Evolutionary conservation across 2,113 vertebrate species (phyloP).

Genomic region (Danio rerio): DNA sequence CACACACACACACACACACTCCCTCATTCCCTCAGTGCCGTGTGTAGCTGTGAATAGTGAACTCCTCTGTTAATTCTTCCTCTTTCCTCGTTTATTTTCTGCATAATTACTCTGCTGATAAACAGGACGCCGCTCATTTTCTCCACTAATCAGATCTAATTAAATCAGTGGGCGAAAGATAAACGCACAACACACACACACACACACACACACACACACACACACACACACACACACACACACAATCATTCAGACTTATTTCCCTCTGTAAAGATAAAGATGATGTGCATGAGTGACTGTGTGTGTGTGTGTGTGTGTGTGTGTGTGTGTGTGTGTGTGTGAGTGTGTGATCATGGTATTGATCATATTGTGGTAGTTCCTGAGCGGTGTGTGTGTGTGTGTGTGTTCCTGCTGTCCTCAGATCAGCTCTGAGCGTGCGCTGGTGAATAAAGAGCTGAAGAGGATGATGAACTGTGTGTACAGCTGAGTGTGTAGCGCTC

Average conservation of each 20-base stretch:
- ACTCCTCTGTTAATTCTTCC: background rate
- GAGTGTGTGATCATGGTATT: background rate
- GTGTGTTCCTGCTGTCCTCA: background rate
- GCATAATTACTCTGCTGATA: constrained; percentile 10
- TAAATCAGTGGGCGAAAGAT: constrained; percentile 15
- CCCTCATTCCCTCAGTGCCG: too few species aligned
- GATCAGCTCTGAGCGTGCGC: background rate
- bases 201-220: background rate
- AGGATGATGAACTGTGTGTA: background rate
- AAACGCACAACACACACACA: background rate
- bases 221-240: too few species aligned
- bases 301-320: too few species aligned
- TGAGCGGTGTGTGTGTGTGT: too few species aligned
- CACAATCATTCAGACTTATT: background rate
- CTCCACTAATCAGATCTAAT: constrained; percentile 8
- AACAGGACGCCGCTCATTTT: background rate
- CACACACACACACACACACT: too few species aligned
- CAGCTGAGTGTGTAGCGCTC: background rate
- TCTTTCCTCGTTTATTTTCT: constrained; percentile 1
- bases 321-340: background rate
- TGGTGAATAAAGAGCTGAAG: background rate
- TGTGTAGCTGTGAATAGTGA: background rate
- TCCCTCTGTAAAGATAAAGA: background rate
- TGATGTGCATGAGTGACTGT: background rate
- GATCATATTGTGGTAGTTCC: too few species aligned